Percentiles rank a stretch among this genome's conserved stretches.
phyloP scores from a whole-genome alignment of 2,113 vertebrate genomes.

The Catharus fuscescens region DNA sequence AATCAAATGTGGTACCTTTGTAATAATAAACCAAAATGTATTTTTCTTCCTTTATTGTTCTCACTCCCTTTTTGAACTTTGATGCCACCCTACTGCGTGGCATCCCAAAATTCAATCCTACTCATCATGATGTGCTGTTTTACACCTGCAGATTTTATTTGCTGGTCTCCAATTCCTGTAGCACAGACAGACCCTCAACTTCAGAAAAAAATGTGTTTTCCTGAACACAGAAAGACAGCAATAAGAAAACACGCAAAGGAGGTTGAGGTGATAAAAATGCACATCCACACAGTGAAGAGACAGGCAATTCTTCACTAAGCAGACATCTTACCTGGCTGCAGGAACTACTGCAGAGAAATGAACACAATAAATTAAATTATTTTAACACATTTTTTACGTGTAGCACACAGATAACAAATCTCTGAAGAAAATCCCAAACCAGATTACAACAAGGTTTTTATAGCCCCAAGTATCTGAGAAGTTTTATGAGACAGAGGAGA shows the following conservation, averaged over 20 bases:
- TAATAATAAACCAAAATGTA: not conserved
- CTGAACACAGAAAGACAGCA: not conserved
- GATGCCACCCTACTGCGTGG: not conserved
- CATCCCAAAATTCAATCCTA: not conserved
- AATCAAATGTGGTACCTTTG: not conserved
- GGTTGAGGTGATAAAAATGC: not conserved
- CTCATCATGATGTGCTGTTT: not conserved
- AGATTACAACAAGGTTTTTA: constrained; percentile 48
- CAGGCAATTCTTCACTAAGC: not conserved
- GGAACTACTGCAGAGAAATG: constrained; percentile 6
- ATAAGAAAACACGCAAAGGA: not conserved
- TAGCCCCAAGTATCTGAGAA: constrained; percentile 4
- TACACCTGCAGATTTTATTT: not conserved
- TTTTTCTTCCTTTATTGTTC: not conserved
- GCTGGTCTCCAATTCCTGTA: not conserved
- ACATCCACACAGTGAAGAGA: not conserved
- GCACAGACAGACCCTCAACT: not conserved
- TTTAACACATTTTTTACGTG: constrained; percentile 20
- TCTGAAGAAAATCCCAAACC: constrained; percentile 47
- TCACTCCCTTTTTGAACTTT: not conserved
- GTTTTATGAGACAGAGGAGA: constrained; percentile 49
- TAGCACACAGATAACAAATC: constrained; percentile 43
- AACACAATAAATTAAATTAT: constrained; percentile 47
- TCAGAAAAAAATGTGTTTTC: not conserved
- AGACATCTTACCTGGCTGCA: not conserved